Evolutionary conservation across 2,113 vertebrate genomes (phyloP).

Genomic region (Ia io): DNA sequence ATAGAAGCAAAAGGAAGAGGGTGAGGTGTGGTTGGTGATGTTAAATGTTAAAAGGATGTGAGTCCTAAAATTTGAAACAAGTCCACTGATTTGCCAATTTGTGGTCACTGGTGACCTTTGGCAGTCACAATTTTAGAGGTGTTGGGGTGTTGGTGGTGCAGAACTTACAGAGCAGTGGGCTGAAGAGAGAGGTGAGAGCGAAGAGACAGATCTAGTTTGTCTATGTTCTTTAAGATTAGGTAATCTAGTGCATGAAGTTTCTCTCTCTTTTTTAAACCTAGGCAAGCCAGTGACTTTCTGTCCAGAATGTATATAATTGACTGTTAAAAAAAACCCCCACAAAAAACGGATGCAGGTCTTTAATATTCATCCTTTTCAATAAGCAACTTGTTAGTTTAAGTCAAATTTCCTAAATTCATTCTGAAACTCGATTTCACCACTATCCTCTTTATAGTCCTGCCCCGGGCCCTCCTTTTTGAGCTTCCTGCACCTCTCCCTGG

Average conservation of each 20-base stretch:
- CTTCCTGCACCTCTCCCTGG: background rate
- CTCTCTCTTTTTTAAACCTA: background rate
- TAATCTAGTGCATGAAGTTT: background rate
- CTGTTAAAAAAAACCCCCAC: background rate
- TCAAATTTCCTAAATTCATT: background rate
- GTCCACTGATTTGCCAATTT: constrained; percentile 24
- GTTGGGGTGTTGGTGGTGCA: background rate
- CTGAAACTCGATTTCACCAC: background rate
- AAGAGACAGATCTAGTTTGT: background rate
- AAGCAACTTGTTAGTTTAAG: constrained; percentile 5
- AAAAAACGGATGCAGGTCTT: background rate
- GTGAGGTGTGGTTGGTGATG: background rate
- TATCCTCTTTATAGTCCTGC: background rate
- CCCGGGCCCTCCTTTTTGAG: background rate
- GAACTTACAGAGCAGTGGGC: constrained; percentile 23
- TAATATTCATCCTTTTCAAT: background rate
- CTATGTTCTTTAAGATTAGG: background rate
- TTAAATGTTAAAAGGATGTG: background rate
- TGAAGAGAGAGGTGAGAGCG: background rate
- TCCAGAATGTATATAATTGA: background rate
- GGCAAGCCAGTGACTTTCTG: background rate
- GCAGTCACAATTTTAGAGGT: background rate
- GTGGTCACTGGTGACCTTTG: constrained; percentile 52
- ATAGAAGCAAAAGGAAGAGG: background rate
- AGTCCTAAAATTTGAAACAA: background rate